phyloP scores from a whole-genome alignment of 2,113 vertebrate species.

The Passer montanus region DNA sequence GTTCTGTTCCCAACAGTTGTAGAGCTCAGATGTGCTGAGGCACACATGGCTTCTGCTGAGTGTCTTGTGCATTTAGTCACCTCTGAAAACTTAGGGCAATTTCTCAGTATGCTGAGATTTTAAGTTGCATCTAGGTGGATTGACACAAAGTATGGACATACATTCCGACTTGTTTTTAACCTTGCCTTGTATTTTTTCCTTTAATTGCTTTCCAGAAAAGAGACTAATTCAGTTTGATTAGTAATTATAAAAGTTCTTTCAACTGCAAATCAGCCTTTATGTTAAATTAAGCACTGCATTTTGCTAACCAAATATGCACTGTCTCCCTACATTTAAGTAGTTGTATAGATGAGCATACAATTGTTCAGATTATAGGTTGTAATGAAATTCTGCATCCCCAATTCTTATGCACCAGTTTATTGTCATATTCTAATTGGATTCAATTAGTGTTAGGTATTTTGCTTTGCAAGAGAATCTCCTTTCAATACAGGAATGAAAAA shows the following conservation, averaged over 20 bases:
- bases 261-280: not conserved
- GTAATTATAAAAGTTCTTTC: constrained; percentile 1
- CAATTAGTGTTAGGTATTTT: not conserved
- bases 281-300: not conserved
- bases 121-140: not conserved
- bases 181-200: not conserved
- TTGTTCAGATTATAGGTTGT: not conserved
- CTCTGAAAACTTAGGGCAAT: not conserved
- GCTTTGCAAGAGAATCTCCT: not conserved
- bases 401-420: not conserved
- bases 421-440: not conserved
- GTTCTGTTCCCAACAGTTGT: not conserved
- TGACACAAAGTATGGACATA: not conserved
- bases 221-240: constrained; percentile 2
- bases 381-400: not conserved
- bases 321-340: not conserved
- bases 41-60: not conserved
- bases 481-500: not conserved
- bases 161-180: not conserved
- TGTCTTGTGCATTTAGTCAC: not conserved
- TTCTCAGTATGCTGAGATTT: not conserved
- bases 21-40: not conserved
- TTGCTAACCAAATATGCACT: not conserved
- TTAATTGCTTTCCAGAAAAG: not conserved
- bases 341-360: not conserved